Conservation (phyloP, 2,888 invertebrate species). For the Antheraea assamensis region DNA sequence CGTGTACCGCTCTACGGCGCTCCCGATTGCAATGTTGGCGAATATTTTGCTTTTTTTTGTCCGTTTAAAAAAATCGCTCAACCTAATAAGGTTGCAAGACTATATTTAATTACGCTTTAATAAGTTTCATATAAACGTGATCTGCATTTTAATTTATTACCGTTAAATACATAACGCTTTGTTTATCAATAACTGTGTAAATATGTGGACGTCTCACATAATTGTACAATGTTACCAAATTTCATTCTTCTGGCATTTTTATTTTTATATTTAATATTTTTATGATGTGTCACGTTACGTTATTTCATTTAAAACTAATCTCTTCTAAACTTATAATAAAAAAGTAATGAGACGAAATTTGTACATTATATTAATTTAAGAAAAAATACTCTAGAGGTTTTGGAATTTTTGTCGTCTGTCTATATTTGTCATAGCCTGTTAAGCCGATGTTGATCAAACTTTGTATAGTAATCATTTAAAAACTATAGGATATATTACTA, state of each 20-base stretch:
- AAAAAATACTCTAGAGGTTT: no score
- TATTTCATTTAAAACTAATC: not conserved
- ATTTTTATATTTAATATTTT: not conserved
- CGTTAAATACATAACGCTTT: not conserved
- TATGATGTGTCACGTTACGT: not conserved
- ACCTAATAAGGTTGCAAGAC: constrained; percentile 63
- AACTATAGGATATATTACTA: no score
- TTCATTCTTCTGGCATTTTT: not conserved
- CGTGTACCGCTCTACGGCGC: constrained; percentile 25
- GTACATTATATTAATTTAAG: no score
- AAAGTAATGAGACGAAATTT: no score
- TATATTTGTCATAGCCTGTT: no score
- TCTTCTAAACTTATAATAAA: not conserved
- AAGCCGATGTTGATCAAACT: no score
- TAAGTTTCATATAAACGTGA: constrained; percentile 69
- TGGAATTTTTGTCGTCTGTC: no score
- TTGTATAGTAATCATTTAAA: no score
- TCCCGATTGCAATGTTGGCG: constrained; percentile 32
- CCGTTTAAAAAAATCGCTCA: constrained; percentile 46
- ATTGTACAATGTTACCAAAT: not conserved
- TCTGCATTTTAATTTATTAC: constrained; percentile 55
- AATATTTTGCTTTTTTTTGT: constrained; percentile 51
- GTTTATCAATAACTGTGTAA: not conserved
- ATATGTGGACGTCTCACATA: not conserved
- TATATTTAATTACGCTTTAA: constrained; percentile 73